Conservation (phyloP, 1,140 invertebrate species). For the Drosophila parvula region DNA sequence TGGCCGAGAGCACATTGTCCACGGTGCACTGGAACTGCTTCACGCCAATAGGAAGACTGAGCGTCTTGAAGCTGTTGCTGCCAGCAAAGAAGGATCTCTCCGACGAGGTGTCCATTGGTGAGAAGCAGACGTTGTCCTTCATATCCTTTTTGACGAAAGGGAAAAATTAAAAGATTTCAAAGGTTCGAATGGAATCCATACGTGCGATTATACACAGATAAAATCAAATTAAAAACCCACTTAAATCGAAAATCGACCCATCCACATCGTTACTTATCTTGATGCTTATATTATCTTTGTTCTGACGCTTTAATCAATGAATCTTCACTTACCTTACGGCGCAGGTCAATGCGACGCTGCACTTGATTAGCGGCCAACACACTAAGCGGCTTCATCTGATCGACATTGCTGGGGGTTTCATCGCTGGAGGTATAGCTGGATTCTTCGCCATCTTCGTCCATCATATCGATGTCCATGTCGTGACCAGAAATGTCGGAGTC, state of each 20-base stretch:
- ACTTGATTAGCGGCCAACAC: constrained; percentile 25
- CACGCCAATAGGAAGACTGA: constrained; percentile 60
- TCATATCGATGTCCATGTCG: constrained; percentile 2
- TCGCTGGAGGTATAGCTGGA: not conserved
- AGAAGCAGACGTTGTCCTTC: constrained; percentile 35
- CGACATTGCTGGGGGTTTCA: too few relatives aligned
- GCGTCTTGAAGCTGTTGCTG: constrained; percentile 52
- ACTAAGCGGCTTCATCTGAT: not conserved
- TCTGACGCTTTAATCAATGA: not conserved
- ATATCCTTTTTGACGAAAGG: constrained; percentile 26
- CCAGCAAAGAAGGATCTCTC: constrained; percentile 44
- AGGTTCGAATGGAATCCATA: too few relatives aligned
- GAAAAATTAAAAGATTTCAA: too few relatives aligned
- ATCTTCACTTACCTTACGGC: constrained; percentile 31
- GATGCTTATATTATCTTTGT: too few relatives aligned
- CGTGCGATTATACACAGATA: too few relatives aligned
- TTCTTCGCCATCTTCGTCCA: not conserved
- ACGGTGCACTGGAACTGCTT: constrained; percentile 63
- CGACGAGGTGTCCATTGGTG: constrained; percentile 65
- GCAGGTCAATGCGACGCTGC: constrained; percentile 38
- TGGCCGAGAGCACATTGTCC: constrained; percentile 50
- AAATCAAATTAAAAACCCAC: too few relatives aligned
- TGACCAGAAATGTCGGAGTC: not conserved
- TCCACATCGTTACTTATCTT: too few relatives aligned
- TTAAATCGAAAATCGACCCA: too few relatives aligned